Evolutionary conservation across 2,113 vertebrate species (phyloP).

Genomic region (Gavialis gangeticus): DNA sequence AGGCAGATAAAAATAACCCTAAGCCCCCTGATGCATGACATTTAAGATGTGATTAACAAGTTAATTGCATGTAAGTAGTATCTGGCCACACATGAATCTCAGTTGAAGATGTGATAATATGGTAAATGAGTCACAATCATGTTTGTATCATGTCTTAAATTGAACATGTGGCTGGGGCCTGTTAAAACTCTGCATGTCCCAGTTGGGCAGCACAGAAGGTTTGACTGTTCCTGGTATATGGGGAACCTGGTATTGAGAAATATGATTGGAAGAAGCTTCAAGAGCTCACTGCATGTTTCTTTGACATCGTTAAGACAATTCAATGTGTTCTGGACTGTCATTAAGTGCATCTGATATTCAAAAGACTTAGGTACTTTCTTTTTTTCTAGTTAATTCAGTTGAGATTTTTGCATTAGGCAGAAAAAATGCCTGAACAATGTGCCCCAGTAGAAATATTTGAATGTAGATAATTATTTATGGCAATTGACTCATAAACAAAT

Average conservation of each 20-base stretch:
- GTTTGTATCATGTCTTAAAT: too few species aligned
- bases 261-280: neutral
- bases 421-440: neutral
- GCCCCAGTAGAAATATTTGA: neutral
- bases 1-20: neutral
- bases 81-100: too few species aligned
- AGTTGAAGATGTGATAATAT: too few species aligned
- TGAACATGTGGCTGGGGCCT: too few species aligned
- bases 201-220: too few species aligned
- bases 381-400: neutral
- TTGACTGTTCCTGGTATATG: too few species aligned
- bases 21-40: too few species aligned
- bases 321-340: neutral
- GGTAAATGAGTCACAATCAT: too few species aligned
- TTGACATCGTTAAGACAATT: neutral
- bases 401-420: neutral
- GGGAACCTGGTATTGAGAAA: neutral
- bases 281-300: neutral
- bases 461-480: neutral
- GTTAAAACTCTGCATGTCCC: too few species aligned
- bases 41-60: too few species aligned
- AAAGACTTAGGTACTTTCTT: neutral
- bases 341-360: neutral
- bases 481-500: neutral
- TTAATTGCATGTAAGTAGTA: too few species aligned